Base-by-base conservation (phyloP, 1,140 invertebrate genomes). In the Holcopasites calliopsidis region DNA sequence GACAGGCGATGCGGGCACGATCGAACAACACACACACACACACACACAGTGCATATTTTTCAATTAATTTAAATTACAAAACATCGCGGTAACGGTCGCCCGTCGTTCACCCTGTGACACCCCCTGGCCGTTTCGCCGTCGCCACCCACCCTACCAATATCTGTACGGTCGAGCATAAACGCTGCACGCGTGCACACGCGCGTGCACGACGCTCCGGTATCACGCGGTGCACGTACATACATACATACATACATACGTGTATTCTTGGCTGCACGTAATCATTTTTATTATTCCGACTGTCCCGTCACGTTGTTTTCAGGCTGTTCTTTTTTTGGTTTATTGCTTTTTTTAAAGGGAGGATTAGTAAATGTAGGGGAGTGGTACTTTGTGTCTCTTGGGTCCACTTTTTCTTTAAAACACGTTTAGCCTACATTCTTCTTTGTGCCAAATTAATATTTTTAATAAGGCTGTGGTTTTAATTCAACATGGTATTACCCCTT, bases 61-160 rank as follows among this genome's bases (percentile, higher is more conserved):
- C 89, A 89, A 89, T 90, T 90, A 89, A 90, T 90, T 90, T 90
- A 89, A 90, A 90, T 90, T 88, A 88, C 88, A 90, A 90, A 89
- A 89, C 85, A 89, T 90, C 87, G 87, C 84, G 79, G 87, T 87
- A 88, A 88, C 82, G 83, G 85, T 23, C 47, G 10, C 61, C 57
- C 35, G 62, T 38, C 68, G 54, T 16, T 8, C 3, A 3, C 42
- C 21, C 60, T 5, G 3, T 2, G 3, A 18, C 0, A 26, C n/a
- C 49, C 70, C 16, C 13, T 13, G 57, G 35, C 35, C 33, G 33
- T 60, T 60, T 38, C 57, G 35, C 33, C 21, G 57, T 18, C 28
- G 4, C 54, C 54, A n/a, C 28, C 66, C 77, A 61, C 78, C 58
- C 42, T 33, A 21, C 64, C 65, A 70, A 71, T 79, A 79, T 65